Evolutionary conservation across 2,888 invertebrate species (phyloP).

Genomic region (Onchidella celtica): DNA sequence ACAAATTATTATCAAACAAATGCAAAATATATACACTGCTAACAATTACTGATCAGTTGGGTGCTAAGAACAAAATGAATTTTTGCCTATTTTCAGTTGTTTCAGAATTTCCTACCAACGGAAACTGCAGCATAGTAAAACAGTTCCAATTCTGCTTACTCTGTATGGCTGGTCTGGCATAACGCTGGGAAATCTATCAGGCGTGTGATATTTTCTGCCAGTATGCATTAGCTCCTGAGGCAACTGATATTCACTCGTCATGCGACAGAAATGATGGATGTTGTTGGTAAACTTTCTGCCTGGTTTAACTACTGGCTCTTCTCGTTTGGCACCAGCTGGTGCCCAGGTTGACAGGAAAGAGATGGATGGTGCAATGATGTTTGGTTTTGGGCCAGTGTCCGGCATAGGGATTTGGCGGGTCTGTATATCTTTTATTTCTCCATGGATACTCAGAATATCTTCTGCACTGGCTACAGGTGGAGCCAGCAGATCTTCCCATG

Average conservation of each 20-base stretch:
- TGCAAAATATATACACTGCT: too few relatives aligned
- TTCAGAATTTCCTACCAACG: too few relatives aligned
- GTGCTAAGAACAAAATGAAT: too few relatives aligned
- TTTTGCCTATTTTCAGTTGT: too few relatives aligned
- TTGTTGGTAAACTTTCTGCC: constrained; percentile 56
- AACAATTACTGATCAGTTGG: too few relatives aligned
- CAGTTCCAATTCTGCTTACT: constrained; percentile 55
- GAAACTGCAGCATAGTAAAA: too few relatives aligned
- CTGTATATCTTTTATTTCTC: constrained; percentile 62
- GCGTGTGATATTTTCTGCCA: constrained; percentile 76
- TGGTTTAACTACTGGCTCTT: constrained; percentile 31
- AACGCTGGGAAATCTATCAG: constrained; percentile 66
- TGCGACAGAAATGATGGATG: constrained; percentile 78
- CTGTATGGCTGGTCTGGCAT: constrained; percentile 67
- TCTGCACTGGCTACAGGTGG: constrained; percentile 71
- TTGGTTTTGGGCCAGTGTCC: constrained; percentile 31
- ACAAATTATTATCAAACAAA: too few relatives aligned
- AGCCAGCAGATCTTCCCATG: constrained; percentile 71
- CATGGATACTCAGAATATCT: constrained; percentile 72
- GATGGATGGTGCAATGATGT: constrained; percentile 61
- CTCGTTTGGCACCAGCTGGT: constrained; percentile 56
- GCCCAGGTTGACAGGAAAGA: constrained; percentile 75
- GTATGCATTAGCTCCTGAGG: constrained; percentile 70
- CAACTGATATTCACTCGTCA: constrained; percentile 72
- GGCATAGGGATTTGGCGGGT: constrained; percentile 48